A percentile compares a stretch with the other conserved stretches of the same genome.
Evolutionary conservation across 53 echinoderm and acorn worm genomes (phyloP).

Genomic region (Apostichopus leukothele): DNA sequence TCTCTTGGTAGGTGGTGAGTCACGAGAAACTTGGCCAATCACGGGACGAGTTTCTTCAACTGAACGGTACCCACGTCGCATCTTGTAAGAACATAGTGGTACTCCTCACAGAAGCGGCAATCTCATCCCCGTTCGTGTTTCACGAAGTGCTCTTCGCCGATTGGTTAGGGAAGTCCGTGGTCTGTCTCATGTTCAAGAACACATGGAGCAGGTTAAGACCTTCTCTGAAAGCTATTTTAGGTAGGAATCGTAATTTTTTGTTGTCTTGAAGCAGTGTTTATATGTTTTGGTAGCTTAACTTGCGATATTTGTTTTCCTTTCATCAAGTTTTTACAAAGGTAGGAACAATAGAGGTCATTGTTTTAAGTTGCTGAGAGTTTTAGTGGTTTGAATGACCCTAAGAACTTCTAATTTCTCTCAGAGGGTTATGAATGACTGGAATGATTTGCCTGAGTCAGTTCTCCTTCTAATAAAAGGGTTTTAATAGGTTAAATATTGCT

Average conservation of each 20-base stretch:
- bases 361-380: background rate
- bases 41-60: conserved; percentile 82
- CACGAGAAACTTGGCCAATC: conserved; percentile 95
- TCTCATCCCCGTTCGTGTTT: conserved; percentile 86
- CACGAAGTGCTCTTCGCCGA: conserved; percentile 98
- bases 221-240: conserved; percentile 88
- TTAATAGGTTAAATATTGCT: too few relatives aligned
- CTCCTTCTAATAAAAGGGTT: too few relatives aligned
- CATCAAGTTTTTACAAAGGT: too few relatives aligned
- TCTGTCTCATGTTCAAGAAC: conserved; percentile 96
- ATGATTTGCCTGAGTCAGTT: too few relatives aligned
- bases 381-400: background rate
- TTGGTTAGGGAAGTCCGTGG: conserved; percentile 93
- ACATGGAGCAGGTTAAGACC: conserved; percentile 82
- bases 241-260: conserved; percentile 40
- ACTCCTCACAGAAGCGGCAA: conserved; percentile 79
- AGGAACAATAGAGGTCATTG: too few relatives aligned
- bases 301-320: too few relatives aligned
- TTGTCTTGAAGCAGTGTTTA: background rate
- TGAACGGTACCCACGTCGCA: conserved; percentile 88
- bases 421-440: too few relatives aligned
- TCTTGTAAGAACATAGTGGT: conserved; percentile 77
- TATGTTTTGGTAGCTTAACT: background rate
- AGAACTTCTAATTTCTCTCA: too few relatives aligned
- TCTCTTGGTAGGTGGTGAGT: conserved; percentile 54